A percentile compares a stretch with the other conserved stretches of the same genome.
Conservation (phyloP, 2,888 invertebrate genomes). For the Linyphia triangularis region DNA sequence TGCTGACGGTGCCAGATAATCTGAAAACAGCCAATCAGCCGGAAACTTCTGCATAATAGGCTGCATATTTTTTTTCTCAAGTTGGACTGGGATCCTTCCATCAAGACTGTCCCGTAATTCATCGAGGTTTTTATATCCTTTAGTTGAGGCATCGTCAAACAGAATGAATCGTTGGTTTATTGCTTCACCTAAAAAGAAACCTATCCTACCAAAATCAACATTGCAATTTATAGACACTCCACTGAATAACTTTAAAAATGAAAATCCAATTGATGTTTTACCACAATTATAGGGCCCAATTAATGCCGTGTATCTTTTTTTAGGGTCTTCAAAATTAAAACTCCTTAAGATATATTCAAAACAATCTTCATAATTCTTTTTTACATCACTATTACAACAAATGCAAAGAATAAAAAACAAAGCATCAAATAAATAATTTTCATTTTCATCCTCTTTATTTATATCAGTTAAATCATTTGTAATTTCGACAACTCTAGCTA, state of each 20-base stretch:
- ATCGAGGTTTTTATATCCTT: constrained; percentile 7
- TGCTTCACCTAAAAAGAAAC: not conserved
- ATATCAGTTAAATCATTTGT: not conserved
- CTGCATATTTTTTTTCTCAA: not conserved
- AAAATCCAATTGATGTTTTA: not conserved
- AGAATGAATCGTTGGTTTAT: constrained; percentile 1
- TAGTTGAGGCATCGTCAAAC: constrained; percentile 5
- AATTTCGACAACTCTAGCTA: not conserved
- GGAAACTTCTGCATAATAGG: constrained; percentile 5
- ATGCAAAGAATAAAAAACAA: not conserved
- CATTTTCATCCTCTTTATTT: not conserved
- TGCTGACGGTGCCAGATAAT: too few species aligned
- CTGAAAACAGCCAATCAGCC: too few species aligned
- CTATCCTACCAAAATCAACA: not conserved
- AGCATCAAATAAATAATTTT: not conserved
- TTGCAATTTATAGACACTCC: not conserved
- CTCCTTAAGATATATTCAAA: not conserved
- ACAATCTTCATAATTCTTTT: not conserved
- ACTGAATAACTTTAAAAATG: not conserved
- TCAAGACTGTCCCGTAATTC: constrained; percentile 5
- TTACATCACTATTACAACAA: not conserved
- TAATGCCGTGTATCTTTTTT: not conserved
- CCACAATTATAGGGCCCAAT: not conserved
- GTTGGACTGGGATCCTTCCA: not conserved
- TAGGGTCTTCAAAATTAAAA: not conserved